These are phyloP conservation scores for Labeo rohita DNA, from an alignment of 2,113 vertebrate genomes.

Conservation along the genomic window DNA sequence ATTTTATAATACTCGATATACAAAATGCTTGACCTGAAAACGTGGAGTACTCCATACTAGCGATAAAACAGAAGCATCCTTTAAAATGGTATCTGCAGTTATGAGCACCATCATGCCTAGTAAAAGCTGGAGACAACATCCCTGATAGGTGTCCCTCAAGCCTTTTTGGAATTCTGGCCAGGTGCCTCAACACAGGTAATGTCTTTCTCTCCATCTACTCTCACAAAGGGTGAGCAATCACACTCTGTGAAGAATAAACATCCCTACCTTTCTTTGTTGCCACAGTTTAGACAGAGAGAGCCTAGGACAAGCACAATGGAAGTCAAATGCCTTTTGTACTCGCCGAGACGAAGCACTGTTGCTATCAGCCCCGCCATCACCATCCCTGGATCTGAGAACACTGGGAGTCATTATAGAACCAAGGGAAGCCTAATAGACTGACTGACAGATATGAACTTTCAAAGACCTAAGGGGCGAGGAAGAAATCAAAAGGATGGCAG, in stretches of 20 bases:
- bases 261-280: slow-evolving; percentile 68
- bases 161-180: slow-evolving; percentile 35
- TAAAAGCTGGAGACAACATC: slow-evolving; percentile 16
- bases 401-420: slow-evolving; percentile 71
- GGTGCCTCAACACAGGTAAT: slow-evolving; percentile 66
- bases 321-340: slow-evolving; percentile 71
- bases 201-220: slow-evolving; percentile 58
- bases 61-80: background rate
- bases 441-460: slow-evolving; percentile 68
- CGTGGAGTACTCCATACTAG: too few species aligned
- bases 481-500: slow-evolving; percentile 52
- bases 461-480: slow-evolving; percentile 51
- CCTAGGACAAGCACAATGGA: slow-evolving; percentile 67
- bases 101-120: background rate
- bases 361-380: slow-evolving; percentile 73
- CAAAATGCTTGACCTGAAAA: too few species aligned
- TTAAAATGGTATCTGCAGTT: background rate
- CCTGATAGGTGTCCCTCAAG: slow-evolving; percentile 65
- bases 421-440: slow-evolving; percentile 71
- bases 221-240: slow-evolving; percentile 70
- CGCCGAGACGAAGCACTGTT: slow-evolving; percentile 63
- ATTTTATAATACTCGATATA: too few species aligned
- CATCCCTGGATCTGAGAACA: slow-evolving; percentile 71
- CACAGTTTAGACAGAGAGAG: slow-evolving; percentile 59
- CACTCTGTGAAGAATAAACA: slow-evolving; percentile 66